These are phyloP conservation scores for Epinotia brunnichana DNA, from an alignment of 2,888 invertebrate species.

Conservation along the genomic window DNA sequence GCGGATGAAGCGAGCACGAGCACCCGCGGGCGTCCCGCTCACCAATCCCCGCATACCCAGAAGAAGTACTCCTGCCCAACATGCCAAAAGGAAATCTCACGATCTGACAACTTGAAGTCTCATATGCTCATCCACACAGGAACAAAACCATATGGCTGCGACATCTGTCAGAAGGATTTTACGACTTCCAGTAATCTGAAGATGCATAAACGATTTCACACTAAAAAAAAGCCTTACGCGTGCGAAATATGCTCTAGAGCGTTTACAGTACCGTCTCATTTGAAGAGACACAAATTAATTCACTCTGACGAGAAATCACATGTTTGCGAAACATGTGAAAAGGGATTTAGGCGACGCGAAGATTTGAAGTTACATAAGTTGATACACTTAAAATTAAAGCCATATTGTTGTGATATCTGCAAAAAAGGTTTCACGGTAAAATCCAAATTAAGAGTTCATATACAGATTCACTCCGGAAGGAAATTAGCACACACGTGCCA, in stretches of 20 bases:
- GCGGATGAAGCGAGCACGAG: neutral
- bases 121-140: neutral
- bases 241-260: neutral
- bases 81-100: neutral
- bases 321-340: conserved; percentile 1
- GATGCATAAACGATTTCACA: neutral
- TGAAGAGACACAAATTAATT: conserved; percentile 1
- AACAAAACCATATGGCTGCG: neutral
- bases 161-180: neutral
- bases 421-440: neutral
- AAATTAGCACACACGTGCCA: neutral
- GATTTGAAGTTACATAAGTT: neutral
- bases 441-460: neutral
- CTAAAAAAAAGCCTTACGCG: neutral
- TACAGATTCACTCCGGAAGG: neutral
- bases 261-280: conserved; percentile 1
- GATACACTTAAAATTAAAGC: neutral
- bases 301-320: neutral
- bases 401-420: neutral
- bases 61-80: conserved; percentile 5
- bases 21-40: neutral
- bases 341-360: neutral
- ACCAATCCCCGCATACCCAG: neutral
- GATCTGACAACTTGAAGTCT: neutral
- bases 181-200: neutral